phyloP scores from a whole-genome alignment of 2,113 vertebrate genomes.

The Trematomus loennbergii region DNA sequence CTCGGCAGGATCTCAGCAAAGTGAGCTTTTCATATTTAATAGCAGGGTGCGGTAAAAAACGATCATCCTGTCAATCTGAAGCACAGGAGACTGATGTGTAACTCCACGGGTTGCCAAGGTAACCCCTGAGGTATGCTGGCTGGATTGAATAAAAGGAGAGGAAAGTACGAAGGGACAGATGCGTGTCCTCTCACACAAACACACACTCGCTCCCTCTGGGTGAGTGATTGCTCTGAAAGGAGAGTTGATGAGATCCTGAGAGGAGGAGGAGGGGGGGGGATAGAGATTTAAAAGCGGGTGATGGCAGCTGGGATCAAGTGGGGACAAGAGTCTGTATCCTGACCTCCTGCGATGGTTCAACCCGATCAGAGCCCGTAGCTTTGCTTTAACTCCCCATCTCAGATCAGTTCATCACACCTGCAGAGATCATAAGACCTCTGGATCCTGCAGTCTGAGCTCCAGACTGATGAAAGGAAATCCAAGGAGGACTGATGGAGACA shows the following conservation, averaged over 20 bases:
- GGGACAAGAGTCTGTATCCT: constrained; percentile 37
- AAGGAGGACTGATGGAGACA: neutral
- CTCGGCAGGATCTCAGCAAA: constrained; percentile 5
- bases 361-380: neutral
- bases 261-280: neutral
- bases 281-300: constrained; percentile 46
- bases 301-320: constrained; percentile 56
- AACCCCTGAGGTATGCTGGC: constrained; percentile 41
- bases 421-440: constrained; percentile 14
- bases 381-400: constrained; percentile 33
- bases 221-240: constrained; percentile 72
- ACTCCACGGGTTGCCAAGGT: constrained; percentile 65
- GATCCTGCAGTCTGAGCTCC: constrained; percentile 8
- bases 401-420: constrained; percentile 28
- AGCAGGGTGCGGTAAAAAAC: constrained; percentile 31
- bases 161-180: constrained; percentile 45
- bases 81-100: constrained; percentile 28
- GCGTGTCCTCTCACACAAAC: constrained; percentile 36
- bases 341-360: constrained; percentile 41
- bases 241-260: constrained; percentile 63
- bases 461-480: constrained; percentile 27
- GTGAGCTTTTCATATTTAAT: constrained; percentile 55
- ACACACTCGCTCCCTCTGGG: constrained; percentile 42
- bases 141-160: constrained; percentile 63
- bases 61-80: constrained; percentile 50